Evolutionary conservation across 35 echinoderm and acorn worm genomes (phyloP), one percentile per base, ranked within the genome.

Genomic region (Strongylocentrotus purpuratus): DNA sequence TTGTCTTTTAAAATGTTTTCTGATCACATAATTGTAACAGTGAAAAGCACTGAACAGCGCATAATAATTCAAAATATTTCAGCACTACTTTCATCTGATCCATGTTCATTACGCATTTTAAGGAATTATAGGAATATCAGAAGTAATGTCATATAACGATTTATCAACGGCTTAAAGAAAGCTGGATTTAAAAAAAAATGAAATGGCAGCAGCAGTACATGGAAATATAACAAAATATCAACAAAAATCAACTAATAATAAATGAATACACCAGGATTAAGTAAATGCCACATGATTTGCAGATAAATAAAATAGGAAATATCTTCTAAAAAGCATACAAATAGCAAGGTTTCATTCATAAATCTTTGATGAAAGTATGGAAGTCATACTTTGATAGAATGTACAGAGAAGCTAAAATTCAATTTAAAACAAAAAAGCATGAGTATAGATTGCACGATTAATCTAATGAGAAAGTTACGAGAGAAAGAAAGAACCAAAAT

Each of bases 361-460:
- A 89, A 89, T 89, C 87, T 89, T 89, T 33, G 45, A 89, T 89
- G 32, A 89, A 89, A 45, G 87, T 46, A 89, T 45, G 65, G 20
- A n/a, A 22, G 65, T 78, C 65, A 89, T 89, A 89, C 87, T 45
- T 17, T 11, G 9, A 28, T 89, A 89, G 87, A 89, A 89, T 89
- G 87, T 89, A 89, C 87, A 89, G 87, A 89, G 45, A 89, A 89
- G 87, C 87, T 89, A 33, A 89, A 45, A 89, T 78, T 45, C 87
- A 89, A 45, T 46, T 88, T 45, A 78, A 78, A 78, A 55, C 35
- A 86, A 33, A 89, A 89, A 89, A 89, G 87, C 87, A 45, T 89
- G 87, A 89, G 87, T 89, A 89, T 89, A 89, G 87, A 89, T 89
- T 89, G 87, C 87, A 89, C 87, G 45, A 89, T 89, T 89, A 89